Conservation (phyloP, 2,797 vertebrate species). For the Semaprochilodus insignis region DNA sequence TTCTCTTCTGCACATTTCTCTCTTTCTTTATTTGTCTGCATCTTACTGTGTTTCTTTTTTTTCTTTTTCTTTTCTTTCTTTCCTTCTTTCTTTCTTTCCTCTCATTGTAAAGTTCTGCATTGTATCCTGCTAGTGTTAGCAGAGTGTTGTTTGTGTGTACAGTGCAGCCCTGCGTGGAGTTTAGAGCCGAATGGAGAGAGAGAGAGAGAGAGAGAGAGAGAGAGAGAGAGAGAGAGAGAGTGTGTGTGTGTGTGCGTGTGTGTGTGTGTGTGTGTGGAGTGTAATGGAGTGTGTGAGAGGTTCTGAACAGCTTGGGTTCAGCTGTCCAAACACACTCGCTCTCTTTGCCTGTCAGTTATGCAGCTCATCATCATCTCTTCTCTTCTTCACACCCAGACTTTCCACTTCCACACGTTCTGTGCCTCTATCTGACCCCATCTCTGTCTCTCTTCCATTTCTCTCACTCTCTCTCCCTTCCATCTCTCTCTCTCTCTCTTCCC, state of each 20-base stretch:
- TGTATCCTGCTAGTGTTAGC: too few relatives aligned
- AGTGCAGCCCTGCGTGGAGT: too few relatives aligned
- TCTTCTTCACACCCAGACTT: constrained; percentile 25
- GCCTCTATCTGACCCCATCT: neutral
- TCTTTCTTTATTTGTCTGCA: too few relatives aligned
- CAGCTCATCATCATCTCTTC: constrained; percentile 52
- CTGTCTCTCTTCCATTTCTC: constrained; percentile 4
- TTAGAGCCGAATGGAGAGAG: too few relatives aligned
- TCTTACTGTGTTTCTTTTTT: too few relatives aligned
- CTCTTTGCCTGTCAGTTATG: constrained; percentile 45
- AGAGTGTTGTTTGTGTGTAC: too few relatives aligned
- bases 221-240: constrained; percentile 5
- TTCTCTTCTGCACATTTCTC: too few relatives aligned
- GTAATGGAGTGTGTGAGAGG: constrained; percentile 94
- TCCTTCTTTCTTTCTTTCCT: too few relatives aligned
- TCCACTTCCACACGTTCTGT: neutral
- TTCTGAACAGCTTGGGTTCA: constrained; percentile 95
- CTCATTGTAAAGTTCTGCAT: too few relatives aligned
- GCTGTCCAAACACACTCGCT: constrained; percentile 95
- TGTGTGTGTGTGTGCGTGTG: too few relatives aligned
- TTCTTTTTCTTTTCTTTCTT: too few relatives aligned
- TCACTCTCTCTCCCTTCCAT: neutral
- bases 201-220: neutral
- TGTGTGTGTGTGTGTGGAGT: neutral
- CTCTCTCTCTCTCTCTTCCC: neutral